Conservation (phyloP, 2,113 vertebrate genomes). For the Zosterops lateralis region DNA sequence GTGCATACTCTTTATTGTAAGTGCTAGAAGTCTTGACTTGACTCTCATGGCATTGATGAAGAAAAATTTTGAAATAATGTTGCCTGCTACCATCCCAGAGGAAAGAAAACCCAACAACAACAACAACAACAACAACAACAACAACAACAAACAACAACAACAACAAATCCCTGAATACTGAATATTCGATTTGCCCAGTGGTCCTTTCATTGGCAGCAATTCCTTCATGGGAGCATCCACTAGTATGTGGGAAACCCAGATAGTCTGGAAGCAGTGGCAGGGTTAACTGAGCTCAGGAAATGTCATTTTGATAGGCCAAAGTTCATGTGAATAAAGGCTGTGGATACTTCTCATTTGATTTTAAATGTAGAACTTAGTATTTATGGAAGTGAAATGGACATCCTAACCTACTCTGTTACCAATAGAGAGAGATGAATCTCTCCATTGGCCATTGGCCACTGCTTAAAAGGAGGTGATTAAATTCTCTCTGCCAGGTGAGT, state of each 20-base stretch:
- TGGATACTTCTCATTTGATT: neutral
- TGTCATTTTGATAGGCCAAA: neutral
- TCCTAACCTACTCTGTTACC: neutral
- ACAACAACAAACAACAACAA: no score
- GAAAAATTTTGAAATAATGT: neutral
- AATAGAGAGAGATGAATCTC: fast-evolving
- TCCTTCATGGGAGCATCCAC: neutral
- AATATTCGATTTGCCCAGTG: fast-evolving
- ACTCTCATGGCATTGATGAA: neutral
- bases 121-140: neutral
- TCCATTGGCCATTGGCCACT: fast-evolving
- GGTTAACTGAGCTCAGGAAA: neutral
- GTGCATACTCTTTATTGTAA: neutral
- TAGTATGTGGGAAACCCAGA: fast-evolving
- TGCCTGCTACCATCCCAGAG: neutral
- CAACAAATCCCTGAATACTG: neutral
- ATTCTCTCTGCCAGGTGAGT: fast-evolving
- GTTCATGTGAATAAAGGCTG: neutral
- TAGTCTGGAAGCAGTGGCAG: neutral
- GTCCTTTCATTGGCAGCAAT: neutral
- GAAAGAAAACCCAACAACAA: neutral
- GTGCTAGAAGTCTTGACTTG: neutral
- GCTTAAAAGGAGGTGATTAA: neutral
- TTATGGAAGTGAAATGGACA: neutral
- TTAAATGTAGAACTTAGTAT: neutral